A percentile compares a stretch with the other conserved stretches of the same genome.
Conservation (phyloP, 1,140 invertebrate genomes). For the Pachyrhynchus sulphureomaculatus region DNA sequence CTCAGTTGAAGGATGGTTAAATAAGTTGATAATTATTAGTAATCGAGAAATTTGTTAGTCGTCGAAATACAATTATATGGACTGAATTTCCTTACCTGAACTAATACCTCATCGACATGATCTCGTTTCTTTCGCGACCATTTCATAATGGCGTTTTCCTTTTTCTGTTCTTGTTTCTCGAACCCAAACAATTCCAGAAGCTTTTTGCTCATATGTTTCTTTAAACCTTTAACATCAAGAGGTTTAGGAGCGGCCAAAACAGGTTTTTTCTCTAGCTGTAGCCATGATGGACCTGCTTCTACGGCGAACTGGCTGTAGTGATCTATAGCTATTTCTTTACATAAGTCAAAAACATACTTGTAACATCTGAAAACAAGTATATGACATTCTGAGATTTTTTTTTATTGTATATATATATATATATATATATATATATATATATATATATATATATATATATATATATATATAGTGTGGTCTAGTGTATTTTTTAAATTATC, state of each 20-base stretch:
- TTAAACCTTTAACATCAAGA: conserved; percentile 51
- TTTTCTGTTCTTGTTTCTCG: conserved; percentile 53
- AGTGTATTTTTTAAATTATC: too few relatives aligned
- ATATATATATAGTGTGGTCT: too few relatives aligned
- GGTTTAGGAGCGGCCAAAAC: conserved; percentile 52
- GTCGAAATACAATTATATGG: too few relatives aligned
- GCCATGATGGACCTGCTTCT: conserved; percentile 58
- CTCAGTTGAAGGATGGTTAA: too few relatives aligned
- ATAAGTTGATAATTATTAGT: too few relatives aligned
- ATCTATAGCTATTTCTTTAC: conserved; percentile 62
- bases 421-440: too few relatives aligned
- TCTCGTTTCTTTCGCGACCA: conserved; percentile 71
- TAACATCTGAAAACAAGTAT: conserved; percentile 40
- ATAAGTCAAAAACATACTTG: conserved; percentile 65
- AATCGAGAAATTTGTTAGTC: too few relatives aligned
- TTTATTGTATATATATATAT: too few relatives aligned
- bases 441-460: too few relatives aligned
- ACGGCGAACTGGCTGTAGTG: conserved; percentile 54
- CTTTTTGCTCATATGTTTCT: conserved; percentile 58
- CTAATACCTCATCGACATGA: conserved; percentile 69
- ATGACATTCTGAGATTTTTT: background rate
- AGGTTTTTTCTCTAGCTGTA: conserved; percentile 51
- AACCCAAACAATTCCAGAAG: conserved; percentile 60
- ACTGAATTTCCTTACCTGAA: conserved; percentile 48
- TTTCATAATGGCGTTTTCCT: conserved; percentile 63